Evolutionary conservation across 2,888 invertebrate genomes (phyloP).

Genomic region (Hesperia comma): DNA sequence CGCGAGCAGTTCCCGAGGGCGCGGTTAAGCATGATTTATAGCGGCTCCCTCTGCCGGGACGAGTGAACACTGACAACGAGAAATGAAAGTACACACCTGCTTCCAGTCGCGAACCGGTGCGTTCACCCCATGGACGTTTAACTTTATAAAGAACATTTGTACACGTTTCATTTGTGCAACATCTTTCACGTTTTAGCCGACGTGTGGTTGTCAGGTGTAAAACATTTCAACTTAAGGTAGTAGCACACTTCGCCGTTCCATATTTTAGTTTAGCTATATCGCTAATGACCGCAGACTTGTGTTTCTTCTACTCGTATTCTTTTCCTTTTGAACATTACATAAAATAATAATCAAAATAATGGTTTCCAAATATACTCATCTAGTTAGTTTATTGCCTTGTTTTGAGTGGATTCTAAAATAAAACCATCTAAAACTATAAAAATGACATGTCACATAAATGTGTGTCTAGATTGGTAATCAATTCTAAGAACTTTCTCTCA

Average conservation of each 20-base stretch:
- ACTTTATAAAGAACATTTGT: conserved; percentile 21
- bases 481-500: too few species aligned
- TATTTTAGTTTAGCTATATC: too few species aligned
- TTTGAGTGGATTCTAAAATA: too few species aligned
- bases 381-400: too few species aligned
- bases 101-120: conserved; percentile 13
- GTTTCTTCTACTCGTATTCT: too few species aligned
- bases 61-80: conserved; percentile 33
- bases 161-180: conserved; percentile 8
- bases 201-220: background rate
- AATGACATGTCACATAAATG: too few species aligned
- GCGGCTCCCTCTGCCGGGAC: conserved; percentile 36
- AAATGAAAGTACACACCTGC: conserved; percentile 36
- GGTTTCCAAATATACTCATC: too few species aligned
- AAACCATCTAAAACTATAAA: too few species aligned
- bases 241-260: background rate
- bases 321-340: too few species aligned
- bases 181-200: background rate
- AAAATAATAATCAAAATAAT: too few species aligned
- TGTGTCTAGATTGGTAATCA: too few species aligned
- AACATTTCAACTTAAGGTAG: background rate
- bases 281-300: too few species aligned
- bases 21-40: conserved; percentile 39
- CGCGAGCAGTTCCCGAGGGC: conserved; percentile 50
- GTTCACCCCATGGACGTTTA: conserved; percentile 15